Base-by-base conservation (phyloP, 1,140 invertebrate species). In the Drosophila suzukii region DNA sequence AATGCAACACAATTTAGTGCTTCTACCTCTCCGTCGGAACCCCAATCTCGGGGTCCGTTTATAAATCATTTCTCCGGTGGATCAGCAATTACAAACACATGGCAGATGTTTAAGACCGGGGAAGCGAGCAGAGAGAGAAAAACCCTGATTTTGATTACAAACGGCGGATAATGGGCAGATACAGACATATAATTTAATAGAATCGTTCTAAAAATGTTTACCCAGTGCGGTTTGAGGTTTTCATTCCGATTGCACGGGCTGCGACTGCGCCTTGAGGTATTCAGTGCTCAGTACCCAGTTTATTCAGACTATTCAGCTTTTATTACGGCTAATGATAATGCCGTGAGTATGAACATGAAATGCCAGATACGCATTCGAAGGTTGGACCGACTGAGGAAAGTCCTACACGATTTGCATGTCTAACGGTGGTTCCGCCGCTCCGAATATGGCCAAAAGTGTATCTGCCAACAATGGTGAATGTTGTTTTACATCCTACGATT, bases 381-480 rank as follows among this genome's bases (percentile, higher is more conserved):
- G 72, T 66, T 57, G 49, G 27, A 17, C n/a, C 15, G 24, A 13
- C 51, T 27, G 39, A 44, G 46, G n/a, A 57, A 46, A 58, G 73
- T 58, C 54, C 61, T 56, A 75, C 73, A 58, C 74, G 73, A 85
- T 85, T 81, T 85, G 75, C 76, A 78, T 79, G 56, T 61, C 30
- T 60, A 78, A 78, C 67, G 60, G 54, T 39, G 49, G 50, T 53
- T 53, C 15, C 32, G 59, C 39, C 39, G 30, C 43, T 36, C 59
- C 60, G 38, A 60, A 68, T 68, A 71, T 41, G 67, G 65, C 70
- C 34, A 58, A 44, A 56, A 53, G 30, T 17, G 63, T 68, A 68
- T 38, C 34, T 46, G 50, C 50, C 67, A 50, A 88, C 81, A 85
- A 85, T 85, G 83, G 82, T 88, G 83, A 85, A 88, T 85, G 82